Conservation (phyloP, 2,797 vertebrate genomes). For the Sebastes cheni region DNA sequence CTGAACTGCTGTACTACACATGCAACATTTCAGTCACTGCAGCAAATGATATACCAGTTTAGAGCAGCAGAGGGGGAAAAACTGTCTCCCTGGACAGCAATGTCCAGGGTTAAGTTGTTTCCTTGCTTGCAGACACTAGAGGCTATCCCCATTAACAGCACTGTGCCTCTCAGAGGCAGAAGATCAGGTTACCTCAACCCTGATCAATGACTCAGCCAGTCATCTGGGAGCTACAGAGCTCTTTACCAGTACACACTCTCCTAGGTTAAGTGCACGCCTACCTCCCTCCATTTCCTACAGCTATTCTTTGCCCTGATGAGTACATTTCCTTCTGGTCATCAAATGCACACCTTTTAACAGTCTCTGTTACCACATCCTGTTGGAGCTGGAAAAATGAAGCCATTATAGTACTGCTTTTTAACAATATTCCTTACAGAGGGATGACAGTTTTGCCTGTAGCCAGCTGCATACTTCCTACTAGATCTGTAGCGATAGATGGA, state of each 20-base stretch:
- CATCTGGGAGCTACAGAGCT: slow-evolving; percentile 41
- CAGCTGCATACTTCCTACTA: slow-evolving; percentile 5
- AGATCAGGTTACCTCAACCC: slow-evolving; percentile 41
- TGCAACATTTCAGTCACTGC: slow-evolving; percentile 3
- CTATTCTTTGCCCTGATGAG: slow-evolving; percentile 32
- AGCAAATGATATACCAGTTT: neutral
- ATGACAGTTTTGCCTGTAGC: neutral
- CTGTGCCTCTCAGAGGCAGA: slow-evolving; percentile 10
- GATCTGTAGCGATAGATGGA: slow-evolving; percentile 1
- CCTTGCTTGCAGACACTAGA: neutral
- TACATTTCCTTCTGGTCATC: slow-evolving; percentile 47
- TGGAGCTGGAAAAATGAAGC: slow-evolving; percentile 1
- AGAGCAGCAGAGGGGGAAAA: neutral
- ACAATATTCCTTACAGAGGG: neutral
- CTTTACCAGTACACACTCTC: slow-evolving; percentile 37
- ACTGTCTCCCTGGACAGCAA: neutral
- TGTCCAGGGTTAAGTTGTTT: slow-evolving; percentile 2
- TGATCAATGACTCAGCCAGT: slow-evolving; percentile 62
- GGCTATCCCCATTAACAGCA: slow-evolving; percentile 37
- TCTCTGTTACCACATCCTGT: slow-evolving; percentile 54
- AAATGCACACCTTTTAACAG: slow-evolving; percentile 31
- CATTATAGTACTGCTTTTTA: slow-evolving; percentile 9
- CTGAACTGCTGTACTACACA: neutral
- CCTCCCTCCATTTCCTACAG: slow-evolving; percentile 36
- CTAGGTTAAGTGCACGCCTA: slow-evolving; percentile 49